phyloP scores from a whole-genome alignment of 2,888 invertebrate genomes.

The Petrolisthes manimaculis region DNA sequence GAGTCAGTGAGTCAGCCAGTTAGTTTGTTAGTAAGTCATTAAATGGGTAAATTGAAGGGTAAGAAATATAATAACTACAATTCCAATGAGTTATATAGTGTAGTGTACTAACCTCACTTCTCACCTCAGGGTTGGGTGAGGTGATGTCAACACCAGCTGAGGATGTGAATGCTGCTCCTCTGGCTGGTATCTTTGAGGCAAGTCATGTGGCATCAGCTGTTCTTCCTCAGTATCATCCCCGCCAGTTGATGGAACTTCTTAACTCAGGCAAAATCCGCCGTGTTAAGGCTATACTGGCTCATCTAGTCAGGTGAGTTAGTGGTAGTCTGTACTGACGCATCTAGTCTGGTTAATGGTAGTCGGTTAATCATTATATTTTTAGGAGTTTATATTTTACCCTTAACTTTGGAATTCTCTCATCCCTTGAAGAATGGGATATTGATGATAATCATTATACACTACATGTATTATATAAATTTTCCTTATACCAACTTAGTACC shows the following conservation, averaged over 20 bases:
- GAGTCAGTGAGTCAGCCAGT: background rate
- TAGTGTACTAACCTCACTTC: too few relatives aligned
- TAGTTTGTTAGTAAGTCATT: constrained; percentile 23
- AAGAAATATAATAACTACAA: too few relatives aligned
- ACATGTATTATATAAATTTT: too few relatives aligned
- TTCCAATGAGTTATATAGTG: too few relatives aligned
- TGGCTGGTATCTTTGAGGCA: constrained; percentile 89
- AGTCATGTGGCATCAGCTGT: constrained; percentile 97
- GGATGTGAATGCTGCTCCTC: constrained; percentile 17
- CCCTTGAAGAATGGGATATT: too few relatives aligned
- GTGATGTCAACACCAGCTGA: constrained; percentile 39
- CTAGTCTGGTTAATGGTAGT: too few relatives aligned
- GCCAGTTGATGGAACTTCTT: constrained; percentile 96
- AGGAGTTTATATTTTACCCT: too few relatives aligned
- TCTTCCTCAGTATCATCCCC: constrained; percentile 98
- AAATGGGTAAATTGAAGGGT: constrained; percentile 71
- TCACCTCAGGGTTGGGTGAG: constrained; percentile 48
- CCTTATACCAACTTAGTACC: too few relatives aligned
- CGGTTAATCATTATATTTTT: too few relatives aligned
- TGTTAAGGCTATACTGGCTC: constrained; percentile 97
- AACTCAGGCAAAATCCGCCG: constrained; percentile 98
- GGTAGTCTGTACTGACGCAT: background rate
- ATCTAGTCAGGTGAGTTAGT: constrained; percentile 83
- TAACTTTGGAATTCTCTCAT: too few relatives aligned
- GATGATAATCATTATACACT: too few relatives aligned